Evolutionary conservation across 2,888 invertebrate species (phyloP), one percentile per base, ranked within the genome.

Genomic region (Agriopis aurantiaria): DNA sequence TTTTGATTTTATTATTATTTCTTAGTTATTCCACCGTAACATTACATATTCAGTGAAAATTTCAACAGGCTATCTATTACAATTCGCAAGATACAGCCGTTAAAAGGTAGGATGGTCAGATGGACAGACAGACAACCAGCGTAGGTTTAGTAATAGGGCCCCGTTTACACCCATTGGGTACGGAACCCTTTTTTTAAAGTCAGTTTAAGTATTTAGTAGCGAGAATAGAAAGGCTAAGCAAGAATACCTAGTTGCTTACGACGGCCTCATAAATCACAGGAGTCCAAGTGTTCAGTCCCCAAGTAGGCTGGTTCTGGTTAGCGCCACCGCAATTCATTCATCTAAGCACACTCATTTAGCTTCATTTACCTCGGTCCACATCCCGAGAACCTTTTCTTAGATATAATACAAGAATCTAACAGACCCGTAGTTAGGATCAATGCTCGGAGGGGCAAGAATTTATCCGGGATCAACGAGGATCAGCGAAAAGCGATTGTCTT

Each of bases 311-410:
- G 63, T 57, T 64, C 68, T 64, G 69, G 63, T 57, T 64, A 63
- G 60, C 59, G 48, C 65, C 51, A 56, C 74, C 56, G 57, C 75
- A 70, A 80, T 81, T 80, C 73, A 79, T 82, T 80, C 70, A 66
- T 78, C 67, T 78, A 71, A 80, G 78, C 73, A 74, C 76, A 71
- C 75, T 78, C 77, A 79, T 81, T 80, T 79, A 80, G 72, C 75
- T 77, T 79, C 75, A 77, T 81, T 81, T 75, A 78, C 72, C 64
- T 68, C 72, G 71, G 67, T 63, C 72, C 74, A 75, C 68, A 80
- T 75, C 56, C 66, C 69, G 58, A 61, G 69, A 78, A 78, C 73
- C 72, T 75, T 77, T 73, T n/a, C 60, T 10, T 46, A 17, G 52
- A 62, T 63, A 63, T 40, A 52, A 46, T 46, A 55, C 11, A 45